phyloP scores from a whole-genome alignment of 2,113 vertebrate genomes.

The Pao palembangensis region DNA sequence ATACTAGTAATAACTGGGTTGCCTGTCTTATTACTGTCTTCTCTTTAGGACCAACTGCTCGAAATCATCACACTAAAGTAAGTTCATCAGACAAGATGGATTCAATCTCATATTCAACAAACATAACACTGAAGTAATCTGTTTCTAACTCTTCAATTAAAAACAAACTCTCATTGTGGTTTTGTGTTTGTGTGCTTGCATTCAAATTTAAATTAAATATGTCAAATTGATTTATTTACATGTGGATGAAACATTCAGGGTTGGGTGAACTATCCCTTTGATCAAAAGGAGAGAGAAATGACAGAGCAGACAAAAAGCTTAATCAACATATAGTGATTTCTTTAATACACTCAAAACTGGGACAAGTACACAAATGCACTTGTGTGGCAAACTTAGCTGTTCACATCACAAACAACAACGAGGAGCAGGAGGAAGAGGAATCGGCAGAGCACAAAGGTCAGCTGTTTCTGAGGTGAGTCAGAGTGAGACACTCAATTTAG shows the following conservation, averaged over 20 bases:
- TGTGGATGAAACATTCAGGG: no score
- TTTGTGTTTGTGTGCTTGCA: no score
- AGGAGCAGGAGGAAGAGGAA: constrained; percentile 28
- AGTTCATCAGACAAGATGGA: constrained; percentile 21
- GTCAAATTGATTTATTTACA: no score
- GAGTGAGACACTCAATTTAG: background rate
- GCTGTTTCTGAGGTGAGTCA: constrained; percentile 25
- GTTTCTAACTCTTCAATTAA: no score
- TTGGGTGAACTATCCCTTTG: no score
- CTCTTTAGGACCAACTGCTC: constrained; percentile 87
- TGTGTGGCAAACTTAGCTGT: constrained; percentile 21
- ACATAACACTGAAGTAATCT: no score
- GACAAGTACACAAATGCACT: constrained; percentile 33
- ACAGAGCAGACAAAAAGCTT: constrained; percentile 6
- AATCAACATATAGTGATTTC: constrained; percentile 27
- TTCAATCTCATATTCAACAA: no score
- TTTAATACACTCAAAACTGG: constrained; percentile 53
- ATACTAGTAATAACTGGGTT: background rate
- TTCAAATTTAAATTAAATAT: no score
- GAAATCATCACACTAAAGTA: constrained; percentile 79
- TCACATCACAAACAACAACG: constrained; percentile 18
- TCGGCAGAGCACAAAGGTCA: constrained; percentile 28
- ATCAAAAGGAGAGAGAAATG: no score
- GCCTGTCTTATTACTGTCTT: constrained; percentile 5
- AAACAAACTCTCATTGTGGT: no score